These are phyloP conservation scores for Drosophila burlai DNA, from an alignment of 1,140 invertebrate species.

Conservation along the genomic window DNA sequence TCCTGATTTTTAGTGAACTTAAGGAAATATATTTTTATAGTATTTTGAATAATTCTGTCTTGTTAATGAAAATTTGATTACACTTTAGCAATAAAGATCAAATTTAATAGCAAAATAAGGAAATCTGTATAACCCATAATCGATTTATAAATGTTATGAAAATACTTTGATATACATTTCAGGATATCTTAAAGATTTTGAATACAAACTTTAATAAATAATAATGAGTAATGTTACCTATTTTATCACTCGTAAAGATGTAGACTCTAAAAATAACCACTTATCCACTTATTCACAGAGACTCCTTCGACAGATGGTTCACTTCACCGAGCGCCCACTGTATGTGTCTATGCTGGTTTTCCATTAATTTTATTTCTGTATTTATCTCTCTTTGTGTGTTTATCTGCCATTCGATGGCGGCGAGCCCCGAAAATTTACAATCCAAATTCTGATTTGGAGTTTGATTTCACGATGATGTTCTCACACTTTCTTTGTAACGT, in stretches of 20 bases:
- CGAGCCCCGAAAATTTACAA: slow-evolving; percentile 73
- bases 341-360: slow-evolving; percentile 66
- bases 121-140: fast-evolving
- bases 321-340: slow-evolving; percentile 5
- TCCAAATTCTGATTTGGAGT: slow-evolving; percentile 72
- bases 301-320: neutral
- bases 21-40: neutral
- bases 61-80: neutral
- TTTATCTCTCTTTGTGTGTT: slow-evolving; percentile 79
- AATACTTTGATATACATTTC: neutral
- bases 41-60: neutral
- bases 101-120: neutral
- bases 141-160: neutral
- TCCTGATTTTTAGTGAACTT: neutral
- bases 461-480: slow-evolving; percentile 58
- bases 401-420: slow-evolving; percentile 63
- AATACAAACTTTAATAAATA: too few relatives aligned
- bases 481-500: slow-evolving; percentile 70
- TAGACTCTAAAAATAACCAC: neutral
- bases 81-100: neutral
- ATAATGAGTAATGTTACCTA: neutral
- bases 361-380: slow-evolving; percentile 82
- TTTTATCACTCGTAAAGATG: neutral
- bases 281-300: too few relatives aligned
- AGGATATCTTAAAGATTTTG: neutral